A percentile compares a stretch with the other conserved stretches of the same genome.
These are phyloP conservation scores for Teinopalpus imperialis DNA, from an alignment of 2,888 invertebrate genomes.

Conservation along the genomic window DNA sequence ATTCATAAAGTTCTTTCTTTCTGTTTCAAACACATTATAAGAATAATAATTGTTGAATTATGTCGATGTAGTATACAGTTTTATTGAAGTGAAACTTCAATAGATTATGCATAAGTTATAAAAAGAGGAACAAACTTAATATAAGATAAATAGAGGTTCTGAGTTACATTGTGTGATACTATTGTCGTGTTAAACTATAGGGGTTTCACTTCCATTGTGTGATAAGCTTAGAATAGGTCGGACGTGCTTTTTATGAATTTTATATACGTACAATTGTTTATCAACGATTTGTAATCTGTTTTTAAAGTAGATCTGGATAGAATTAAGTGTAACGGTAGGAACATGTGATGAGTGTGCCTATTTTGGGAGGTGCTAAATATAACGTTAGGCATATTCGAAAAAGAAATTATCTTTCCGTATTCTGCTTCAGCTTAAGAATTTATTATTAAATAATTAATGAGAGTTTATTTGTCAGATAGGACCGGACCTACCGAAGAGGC, in stretches of 20 bases:
- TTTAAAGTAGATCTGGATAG: constrained; percentile 16
- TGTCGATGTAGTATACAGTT: background rate
- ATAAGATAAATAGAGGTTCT: too few relatives aligned
- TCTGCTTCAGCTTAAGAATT: constrained; percentile 27
- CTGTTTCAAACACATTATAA: too few relatives aligned
- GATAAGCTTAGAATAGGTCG: constrained; percentile 2
- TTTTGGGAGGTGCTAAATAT: constrained; percentile 40
- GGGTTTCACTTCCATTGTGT: constrained; percentile 2
- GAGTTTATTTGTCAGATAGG: constrained; percentile 11
- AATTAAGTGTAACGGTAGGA: constrained; percentile 13
- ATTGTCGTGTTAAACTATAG: background rate
- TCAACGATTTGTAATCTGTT: constrained; percentile 8
- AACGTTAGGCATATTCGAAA: constrained; percentile 26
- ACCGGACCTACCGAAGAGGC: background rate
- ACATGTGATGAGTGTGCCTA: constrained; percentile 36
- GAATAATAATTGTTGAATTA: background rate
- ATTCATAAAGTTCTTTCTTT: too few relatives aligned
- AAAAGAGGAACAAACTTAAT: too few relatives aligned
- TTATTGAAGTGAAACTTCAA: constrained; percentile 8
- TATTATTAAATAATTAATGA: constrained; percentile 4
- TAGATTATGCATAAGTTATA: background rate
- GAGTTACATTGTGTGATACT: background rate
- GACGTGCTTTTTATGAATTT: constrained; percentile 4
- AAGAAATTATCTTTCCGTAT: constrained; percentile 14
- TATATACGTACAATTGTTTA: constrained; percentile 7